These are phyloP conservation scores for Spinus pinus DNA, from an alignment of 2,797 vertebrate genomes.

Conservation along the genomic window DNA sequence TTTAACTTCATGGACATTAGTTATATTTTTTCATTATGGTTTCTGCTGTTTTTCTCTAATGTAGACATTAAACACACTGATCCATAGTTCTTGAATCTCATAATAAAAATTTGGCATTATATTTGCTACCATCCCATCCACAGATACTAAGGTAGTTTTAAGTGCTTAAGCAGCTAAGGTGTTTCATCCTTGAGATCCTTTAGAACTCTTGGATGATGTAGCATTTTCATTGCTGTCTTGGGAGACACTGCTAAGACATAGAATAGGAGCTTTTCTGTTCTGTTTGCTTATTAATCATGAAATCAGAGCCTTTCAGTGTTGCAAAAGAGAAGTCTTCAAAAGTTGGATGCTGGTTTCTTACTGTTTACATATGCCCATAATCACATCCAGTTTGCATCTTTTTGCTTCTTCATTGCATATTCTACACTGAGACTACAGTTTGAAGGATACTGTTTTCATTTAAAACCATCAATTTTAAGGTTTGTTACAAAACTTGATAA, in stretches of 20 bases:
- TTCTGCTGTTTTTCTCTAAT: background rate
- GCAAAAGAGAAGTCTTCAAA: background rate
- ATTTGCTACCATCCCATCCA: background rate
- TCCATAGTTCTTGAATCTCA: background rate
- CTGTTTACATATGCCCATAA: background rate
- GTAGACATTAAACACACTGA: background rate
- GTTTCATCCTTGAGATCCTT: conserved; percentile 34
- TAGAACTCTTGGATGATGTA: conserved; percentile 21
- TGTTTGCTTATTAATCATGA: conserved; percentile 55
- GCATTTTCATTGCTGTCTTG: background rate
- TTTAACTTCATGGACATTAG: background rate
- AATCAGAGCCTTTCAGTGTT: conserved; percentile 65
- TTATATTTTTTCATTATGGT: background rate
- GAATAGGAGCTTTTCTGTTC: background rate
- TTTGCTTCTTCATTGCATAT: background rate
- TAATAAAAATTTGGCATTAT: background rate
- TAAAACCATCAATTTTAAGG: background rate
- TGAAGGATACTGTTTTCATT: background rate
- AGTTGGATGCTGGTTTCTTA: background rate
- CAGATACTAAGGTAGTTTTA: background rate
- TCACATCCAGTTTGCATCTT: background rate
- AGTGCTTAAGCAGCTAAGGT: background rate
- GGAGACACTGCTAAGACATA: background rate
- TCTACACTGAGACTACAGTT: background rate
- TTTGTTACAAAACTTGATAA: background rate